Conservation (phyloP, 37 sponge, comb jelly and placozoan species). For the Sycon ciliatum region DNA sequence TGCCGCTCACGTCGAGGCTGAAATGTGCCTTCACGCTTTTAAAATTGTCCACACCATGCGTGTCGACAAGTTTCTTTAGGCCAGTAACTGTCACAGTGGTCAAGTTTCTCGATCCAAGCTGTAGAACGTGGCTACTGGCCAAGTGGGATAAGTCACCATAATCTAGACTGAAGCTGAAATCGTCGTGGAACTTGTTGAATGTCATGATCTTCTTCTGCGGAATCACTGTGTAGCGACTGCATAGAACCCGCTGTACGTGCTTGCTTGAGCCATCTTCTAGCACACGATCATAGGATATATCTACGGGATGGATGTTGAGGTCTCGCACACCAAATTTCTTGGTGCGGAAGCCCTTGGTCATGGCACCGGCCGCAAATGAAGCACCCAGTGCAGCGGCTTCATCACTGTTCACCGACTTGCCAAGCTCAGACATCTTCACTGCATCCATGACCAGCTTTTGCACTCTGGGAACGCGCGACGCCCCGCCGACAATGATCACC, state of each 20-base stretch:
- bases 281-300: conserved; percentile 45
- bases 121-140: not conserved
- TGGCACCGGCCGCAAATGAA: conserved; percentile 67
- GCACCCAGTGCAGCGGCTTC: conserved; percentile 94
- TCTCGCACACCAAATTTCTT: conserved; percentile 84
- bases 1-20: conserved; percentile 67
- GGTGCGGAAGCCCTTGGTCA: conserved; percentile 71
- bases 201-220: conserved; percentile 98
- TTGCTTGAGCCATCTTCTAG: conserved; percentile 1
- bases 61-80: conserved; percentile 47
- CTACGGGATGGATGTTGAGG: conserved; percentile 63
- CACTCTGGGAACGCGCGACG: conserved; percentile 77
- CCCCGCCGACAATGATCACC: conserved; percentile 85
- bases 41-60: conserved; percentile 44
- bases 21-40: conserved; percentile 95
- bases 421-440: conserved; percentile 72
- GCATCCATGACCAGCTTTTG: conserved; percentile 65
- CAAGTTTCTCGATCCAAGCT: conserved; percentile 48
- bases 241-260: conserved; percentile 68
- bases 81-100: conserved; percentile 54
- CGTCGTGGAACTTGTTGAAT: conserved; percentile 64
- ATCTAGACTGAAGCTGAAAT: conserved; percentile 68
- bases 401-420: conserved; percentile 84
- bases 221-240: conserved; percentile 56
- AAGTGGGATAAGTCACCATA: conserved; percentile 38